phyloP scores from a whole-genome alignment of 2,113 vertebrate species.

The Pristiophorus japonicus region DNA sequence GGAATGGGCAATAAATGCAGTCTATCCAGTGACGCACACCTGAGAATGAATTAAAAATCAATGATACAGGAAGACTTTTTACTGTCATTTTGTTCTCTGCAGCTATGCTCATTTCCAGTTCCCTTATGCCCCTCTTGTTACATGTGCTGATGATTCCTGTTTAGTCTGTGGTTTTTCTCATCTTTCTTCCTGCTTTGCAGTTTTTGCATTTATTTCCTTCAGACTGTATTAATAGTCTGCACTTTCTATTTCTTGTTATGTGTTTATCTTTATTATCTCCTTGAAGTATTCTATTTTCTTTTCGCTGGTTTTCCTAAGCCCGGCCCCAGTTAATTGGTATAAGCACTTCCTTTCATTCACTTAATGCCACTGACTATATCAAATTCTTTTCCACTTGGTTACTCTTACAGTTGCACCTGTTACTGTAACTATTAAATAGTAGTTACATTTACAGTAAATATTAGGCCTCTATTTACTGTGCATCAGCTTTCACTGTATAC shows the following conservation, averaged over 20 bases:
- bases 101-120: background rate
- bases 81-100: background rate
- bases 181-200: background rate
- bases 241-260: background rate
- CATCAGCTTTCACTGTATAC: background rate
- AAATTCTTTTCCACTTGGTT: background rate
- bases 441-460: background rate
- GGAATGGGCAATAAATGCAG: background rate
- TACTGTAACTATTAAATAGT: background rate
- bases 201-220: background rate
- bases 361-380: background rate
- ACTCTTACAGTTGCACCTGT: background rate
- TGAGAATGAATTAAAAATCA: background rate
- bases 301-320: too few species aligned
- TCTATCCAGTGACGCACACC: background rate
- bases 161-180: background rate
- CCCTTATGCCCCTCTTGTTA: background rate
- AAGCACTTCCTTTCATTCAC: background rate
- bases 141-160: background rate
- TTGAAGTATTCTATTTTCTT: background rate
- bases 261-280: background rate
- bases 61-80: background rate
- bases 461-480: too few species aligned
- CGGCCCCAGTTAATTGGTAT: too few species aligned
- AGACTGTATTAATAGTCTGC: background rate